Percentiles rank a stretch among this genome's conserved stretches.
Evolutionary conservation across 2,113 vertebrate species (phyloP).

Genomic region (Salvelinus sp.): DNA sequence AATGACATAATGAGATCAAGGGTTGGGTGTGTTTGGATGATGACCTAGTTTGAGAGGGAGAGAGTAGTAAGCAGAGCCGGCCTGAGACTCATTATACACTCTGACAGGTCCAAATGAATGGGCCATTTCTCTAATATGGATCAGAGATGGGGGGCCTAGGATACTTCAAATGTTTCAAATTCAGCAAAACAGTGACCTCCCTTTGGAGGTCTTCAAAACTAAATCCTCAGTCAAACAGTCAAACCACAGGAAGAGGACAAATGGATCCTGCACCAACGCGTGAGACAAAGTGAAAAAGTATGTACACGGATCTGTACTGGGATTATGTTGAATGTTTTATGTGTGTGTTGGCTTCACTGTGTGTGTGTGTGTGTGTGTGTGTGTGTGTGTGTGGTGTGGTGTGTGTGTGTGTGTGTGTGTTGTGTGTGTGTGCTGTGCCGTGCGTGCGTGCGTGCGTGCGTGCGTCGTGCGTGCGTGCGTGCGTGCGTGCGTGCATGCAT

Average conservation of each 20-base stretch:
- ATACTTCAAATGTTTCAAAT: conserved; percentile 75
- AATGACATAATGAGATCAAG: conserved; percentile 73
- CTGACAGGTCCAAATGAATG: conserved; percentile 70
- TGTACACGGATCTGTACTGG: conserved; percentile 20
- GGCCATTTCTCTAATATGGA: conserved; percentile 70
- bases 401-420: no score
- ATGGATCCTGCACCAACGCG: conserved; percentile 49
- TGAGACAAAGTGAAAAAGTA: conserved; percentile 58
- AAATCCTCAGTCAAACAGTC: conserved; percentile 66
- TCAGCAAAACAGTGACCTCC: conserved; percentile 65
- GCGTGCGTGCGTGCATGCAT: conserved; percentile 1
- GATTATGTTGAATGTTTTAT: conserved; percentile 8
- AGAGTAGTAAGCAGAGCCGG: conserved; percentile 44
- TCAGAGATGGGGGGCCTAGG: conserved; percentile 60
- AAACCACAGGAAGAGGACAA: conserved; percentile 61
- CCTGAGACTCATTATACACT: conserved; percentile 60
- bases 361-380: neutral
- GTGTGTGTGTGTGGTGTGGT: neutral
- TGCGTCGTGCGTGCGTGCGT: neutral
- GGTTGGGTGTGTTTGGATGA: conserved; percentile 49
- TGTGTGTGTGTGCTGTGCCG: neutral
- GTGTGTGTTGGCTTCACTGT: neutral
- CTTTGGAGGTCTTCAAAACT: conserved; percentile 64
- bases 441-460: neutral
- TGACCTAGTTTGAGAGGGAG: conserved; percentile 58